Evolutionary conservation across 1,140 invertebrate genomes (phyloP).

Genomic region (Aphelinus atriplicis): DNA sequence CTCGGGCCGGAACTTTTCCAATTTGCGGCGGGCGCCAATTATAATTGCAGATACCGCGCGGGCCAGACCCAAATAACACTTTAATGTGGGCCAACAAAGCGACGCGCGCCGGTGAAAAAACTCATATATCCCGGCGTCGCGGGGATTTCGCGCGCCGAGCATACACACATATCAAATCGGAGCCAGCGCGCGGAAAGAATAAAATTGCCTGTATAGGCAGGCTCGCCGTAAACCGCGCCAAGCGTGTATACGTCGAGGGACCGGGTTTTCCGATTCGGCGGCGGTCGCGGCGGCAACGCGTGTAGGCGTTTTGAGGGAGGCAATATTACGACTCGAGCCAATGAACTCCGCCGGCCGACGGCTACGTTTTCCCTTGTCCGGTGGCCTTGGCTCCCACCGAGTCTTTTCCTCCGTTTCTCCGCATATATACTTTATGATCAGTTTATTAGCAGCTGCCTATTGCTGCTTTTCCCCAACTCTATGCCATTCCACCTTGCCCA

Average conservation of each 20-base stretch:
- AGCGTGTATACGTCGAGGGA: too few relatives aligned
- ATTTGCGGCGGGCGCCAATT: constrained; percentile 15
- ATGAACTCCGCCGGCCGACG: background rate
- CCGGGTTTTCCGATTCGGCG: background rate
- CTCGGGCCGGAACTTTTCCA: constrained; percentile 15
- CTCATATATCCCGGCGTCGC: too few relatives aligned
- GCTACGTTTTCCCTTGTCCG: background rate
- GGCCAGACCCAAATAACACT: constrained; percentile 7
- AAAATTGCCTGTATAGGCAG: constrained; percentile 4
- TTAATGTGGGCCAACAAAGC: constrained; percentile 18
- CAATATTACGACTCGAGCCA: background rate
- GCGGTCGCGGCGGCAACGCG: background rate
- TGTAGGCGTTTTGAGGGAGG: background rate
- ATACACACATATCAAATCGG: background rate
- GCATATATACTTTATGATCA: too few relatives aligned
- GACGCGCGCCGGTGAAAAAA: too few relatives aligned
- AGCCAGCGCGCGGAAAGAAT: background rate
- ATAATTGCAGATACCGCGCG: constrained; percentile 26
- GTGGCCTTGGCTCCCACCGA: background rate
- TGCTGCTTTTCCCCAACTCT: too few relatives aligned
- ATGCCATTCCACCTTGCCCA: too few relatives aligned
- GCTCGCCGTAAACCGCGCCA: background rate
- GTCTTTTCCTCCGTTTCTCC: background rate
- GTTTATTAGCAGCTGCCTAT: too few relatives aligned
- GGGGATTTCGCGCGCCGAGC: background rate